These are phyloP conservation scores for Panzeria rudis DNA, from an alignment of 2,888 invertebrate species.

Conservation along the genomic window DNA sequence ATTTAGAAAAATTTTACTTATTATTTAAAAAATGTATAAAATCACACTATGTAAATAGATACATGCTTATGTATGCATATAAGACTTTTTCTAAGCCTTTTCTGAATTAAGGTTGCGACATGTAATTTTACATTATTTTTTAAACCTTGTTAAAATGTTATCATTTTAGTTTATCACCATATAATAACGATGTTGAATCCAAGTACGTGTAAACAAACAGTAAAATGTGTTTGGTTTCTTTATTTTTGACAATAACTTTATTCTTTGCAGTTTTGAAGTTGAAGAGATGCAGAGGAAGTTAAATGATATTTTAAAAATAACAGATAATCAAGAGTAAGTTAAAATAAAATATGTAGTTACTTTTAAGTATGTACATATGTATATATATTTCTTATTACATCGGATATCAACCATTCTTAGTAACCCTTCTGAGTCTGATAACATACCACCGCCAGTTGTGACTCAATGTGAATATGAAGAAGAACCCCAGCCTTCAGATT, in stretches of 20 bases:
- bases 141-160: neutral
- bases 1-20: too few relatives aligned
- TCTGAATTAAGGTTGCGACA: too few relatives aligned
- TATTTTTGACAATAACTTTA: conserved; percentile 2
- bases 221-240: neutral
- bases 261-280: conserved; percentile 66
- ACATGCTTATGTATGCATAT: too few relatives aligned
- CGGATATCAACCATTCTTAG: conserved; percentile 44
- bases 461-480: conserved; percentile 74
- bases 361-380: neutral
- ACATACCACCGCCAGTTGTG: conserved; percentile 67
- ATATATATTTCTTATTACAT: neutral
- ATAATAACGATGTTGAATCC: conserved; percentile 76
- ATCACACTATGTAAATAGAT: too few relatives aligned
- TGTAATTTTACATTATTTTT: neutral
- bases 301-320: conserved; percentile 79
- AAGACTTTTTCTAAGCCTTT: too few relatives aligned
- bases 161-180: conserved; percentile 77
- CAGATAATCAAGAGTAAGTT: conserved; percentile 76
- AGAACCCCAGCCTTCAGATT: conserved; percentile 61
- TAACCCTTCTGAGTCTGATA: conserved; percentile 62
- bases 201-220: conserved; percentile 77
- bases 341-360: neutral
- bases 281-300: conserved; percentile 79
- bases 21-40: too few relatives aligned